Evolutionary conservation across 2,888 invertebrate species (phyloP).

Genomic region (Chalcosyrphus nemorum): DNA sequence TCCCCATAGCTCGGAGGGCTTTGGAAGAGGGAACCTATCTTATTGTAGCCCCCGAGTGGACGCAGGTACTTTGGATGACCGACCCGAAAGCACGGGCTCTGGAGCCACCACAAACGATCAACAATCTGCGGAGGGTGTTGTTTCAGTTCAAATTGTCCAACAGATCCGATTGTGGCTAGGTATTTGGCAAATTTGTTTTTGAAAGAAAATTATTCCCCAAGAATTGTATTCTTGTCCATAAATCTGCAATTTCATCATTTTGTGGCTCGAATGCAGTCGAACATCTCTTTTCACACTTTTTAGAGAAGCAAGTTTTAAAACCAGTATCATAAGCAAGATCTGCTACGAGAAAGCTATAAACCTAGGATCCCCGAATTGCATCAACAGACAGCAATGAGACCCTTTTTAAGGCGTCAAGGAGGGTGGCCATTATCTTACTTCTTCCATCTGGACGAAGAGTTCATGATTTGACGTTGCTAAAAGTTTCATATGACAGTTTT

Average conservation of each 20-base stretch:
- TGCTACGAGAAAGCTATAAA: neutral
- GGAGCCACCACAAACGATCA: conserved; percentile 4
- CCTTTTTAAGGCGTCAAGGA: conserved; percentile 28
- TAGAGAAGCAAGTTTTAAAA: neutral
- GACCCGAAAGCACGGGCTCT: conserved; percentile 17
- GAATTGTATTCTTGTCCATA: conserved; percentile 38
- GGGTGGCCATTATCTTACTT: neutral
- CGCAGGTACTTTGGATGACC: conserved; percentile 28
- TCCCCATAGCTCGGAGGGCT: neutral
- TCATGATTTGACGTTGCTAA: conserved; percentile 36
- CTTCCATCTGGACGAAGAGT: conserved; percentile 32
- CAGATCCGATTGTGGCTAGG: neutral
- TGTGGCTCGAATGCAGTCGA: neutral
- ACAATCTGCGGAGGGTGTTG: neutral
- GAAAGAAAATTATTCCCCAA: no score
- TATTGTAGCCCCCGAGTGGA: conserved; percentile 24
- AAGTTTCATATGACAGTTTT: neutral
- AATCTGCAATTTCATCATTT: conserved; percentile 32
- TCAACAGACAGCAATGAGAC: neutral
- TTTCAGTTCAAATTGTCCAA: neutral
- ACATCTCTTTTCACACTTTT: neutral
- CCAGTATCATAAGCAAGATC: neutral
- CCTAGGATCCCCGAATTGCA: conserved; percentile 23
- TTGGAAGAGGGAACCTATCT: conserved; percentile 14
- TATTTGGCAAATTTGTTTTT: conserved; percentile 11